These are phyloP conservation scores for Ganaspis brasiliensis DNA, from an alignment of 2,888 invertebrate genomes.

Conservation along the genomic window DNA sequence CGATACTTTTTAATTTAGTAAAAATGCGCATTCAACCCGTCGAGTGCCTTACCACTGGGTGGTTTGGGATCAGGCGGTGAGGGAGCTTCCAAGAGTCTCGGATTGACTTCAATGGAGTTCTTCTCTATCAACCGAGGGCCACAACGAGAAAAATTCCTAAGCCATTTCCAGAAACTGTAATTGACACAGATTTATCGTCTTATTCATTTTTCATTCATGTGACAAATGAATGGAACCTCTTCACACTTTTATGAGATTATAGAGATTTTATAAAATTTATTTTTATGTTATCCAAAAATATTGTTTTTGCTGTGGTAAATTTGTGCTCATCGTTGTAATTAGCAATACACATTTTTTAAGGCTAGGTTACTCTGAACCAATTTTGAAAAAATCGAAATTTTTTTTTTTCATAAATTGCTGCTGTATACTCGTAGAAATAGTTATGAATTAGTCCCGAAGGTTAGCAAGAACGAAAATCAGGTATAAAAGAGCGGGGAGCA, in stretches of 20 bases:
- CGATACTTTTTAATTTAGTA: conserved; percentile 80
- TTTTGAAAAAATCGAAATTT: too few relatives aligned
- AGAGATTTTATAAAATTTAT: background rate
- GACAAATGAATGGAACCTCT: conserved; percentile 1
- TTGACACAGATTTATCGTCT: conserved; percentile 69
- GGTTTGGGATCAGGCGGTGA: conserved; percentile 56
- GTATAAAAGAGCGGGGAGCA: too few relatives aligned
- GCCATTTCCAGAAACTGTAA: conserved; percentile 66
- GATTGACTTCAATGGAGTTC: conserved; percentile 71
- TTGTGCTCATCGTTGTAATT: too few relatives aligned
- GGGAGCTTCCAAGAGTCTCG: conserved; percentile 44
- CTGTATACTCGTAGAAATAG: too few relatives aligned
- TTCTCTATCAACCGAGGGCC: conserved; percentile 54
- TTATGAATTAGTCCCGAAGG: too few relatives aligned
- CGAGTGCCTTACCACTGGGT: conserved; percentile 65
- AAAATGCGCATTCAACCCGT: conserved; percentile 79
- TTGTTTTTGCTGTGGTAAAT: too few relatives aligned
- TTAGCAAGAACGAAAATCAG: background rate
- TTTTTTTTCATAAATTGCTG: too few relatives aligned
- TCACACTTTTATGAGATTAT: background rate
- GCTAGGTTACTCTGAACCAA: too few relatives aligned
- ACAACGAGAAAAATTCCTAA: conserved; percentile 51
- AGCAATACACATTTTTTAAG: too few relatives aligned
- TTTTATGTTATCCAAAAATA: background rate
- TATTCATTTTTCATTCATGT: conserved; percentile 59